Evolutionary conservation across 2,888 invertebrate species (phyloP).

Genomic region (Hipparchia semele): DNA sequence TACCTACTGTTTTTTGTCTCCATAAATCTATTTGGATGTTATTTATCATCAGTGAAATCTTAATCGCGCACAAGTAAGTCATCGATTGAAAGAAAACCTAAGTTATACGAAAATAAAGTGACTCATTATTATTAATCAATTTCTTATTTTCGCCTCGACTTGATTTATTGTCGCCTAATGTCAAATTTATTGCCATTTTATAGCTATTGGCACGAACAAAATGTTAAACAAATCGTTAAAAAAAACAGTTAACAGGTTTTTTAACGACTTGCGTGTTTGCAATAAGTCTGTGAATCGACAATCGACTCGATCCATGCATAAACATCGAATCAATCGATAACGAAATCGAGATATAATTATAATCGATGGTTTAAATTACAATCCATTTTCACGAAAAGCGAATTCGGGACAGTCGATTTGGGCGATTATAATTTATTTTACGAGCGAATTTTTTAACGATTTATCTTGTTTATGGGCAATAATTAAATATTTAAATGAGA

Average conservation of each 20-base stretch:
- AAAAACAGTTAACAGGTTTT: constrained; percentile 34
- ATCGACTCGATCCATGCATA: constrained; percentile 49
- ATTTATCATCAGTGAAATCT: neutral
- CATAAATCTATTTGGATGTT: too few relatives aligned
- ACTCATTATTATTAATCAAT: constrained; percentile 20
- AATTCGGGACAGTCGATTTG: constrained; percentile 29
- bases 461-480: constrained; percentile 44
- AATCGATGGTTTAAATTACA: constrained; percentile 45
- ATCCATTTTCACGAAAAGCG: constrained; percentile 25
- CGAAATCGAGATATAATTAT: constrained; percentile 43
- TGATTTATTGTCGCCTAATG: constrained; percentile 29
- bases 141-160: constrained; percentile 22
- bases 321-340: constrained; percentile 40
- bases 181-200: constrained; percentile 32
- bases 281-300: constrained; percentile 34
- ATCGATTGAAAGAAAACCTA: neutral
- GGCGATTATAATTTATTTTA: constrained; percentile 41
- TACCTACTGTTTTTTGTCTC: too few relatives aligned
- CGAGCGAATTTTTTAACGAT: constrained; percentile 39
- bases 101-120: neutral
- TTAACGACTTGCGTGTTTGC: constrained; percentile 24
- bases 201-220: constrained; percentile 33
- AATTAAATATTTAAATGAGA: constrained; percentile 43
- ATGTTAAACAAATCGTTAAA: constrained; percentile 39
- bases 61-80: neutral